A percentile compares a stretch with the other conserved stretches of the same genome.
Conservation (phyloP, 2,888 invertebrate genomes). For the Mimachlamys varia region DNA sequence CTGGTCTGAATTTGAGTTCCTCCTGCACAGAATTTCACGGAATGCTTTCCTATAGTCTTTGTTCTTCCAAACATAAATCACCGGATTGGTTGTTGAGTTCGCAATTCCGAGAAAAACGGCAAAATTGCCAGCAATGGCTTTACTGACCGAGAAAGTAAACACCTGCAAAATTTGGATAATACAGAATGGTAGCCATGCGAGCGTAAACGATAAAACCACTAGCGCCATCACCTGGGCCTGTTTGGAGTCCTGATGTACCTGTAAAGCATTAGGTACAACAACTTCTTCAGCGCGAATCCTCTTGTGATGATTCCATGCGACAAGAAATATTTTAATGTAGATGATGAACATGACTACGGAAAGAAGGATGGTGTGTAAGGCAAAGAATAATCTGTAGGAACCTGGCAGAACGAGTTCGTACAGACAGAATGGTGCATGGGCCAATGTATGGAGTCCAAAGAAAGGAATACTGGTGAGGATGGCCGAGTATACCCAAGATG, state of each 20-base stretch:
- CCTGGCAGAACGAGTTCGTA: conserved; percentile 61
- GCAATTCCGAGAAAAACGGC: conserved; percentile 61
- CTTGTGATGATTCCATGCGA: conserved; percentile 54
- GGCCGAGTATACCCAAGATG: conserved; percentile 58
- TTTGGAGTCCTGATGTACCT: conserved; percentile 43
- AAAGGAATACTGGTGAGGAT: conserved; percentile 52
- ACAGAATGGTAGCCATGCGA: conserved; percentile 64
- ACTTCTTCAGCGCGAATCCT: conserved; percentile 45
- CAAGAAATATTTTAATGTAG: conserved; percentile 54
- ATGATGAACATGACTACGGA: conserved; percentile 56
- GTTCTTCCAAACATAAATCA: conserved; percentile 67
- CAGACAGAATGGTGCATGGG: conserved; percentile 55
- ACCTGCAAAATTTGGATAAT: conserved; percentile 55
- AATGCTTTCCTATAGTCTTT: conserved; percentile 59
- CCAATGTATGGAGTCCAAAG: conserved; percentile 57
- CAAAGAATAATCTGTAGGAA: conserved; percentile 50
- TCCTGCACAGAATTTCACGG: conserved; percentile 53
- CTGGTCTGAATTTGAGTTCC: background rate
- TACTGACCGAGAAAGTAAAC: conserved; percentile 40
- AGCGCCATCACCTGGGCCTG: conserved; percentile 54
- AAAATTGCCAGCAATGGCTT: conserved; percentile 53
- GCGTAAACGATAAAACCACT: conserved; percentile 58
- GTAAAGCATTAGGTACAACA: background rate
- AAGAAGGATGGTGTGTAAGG: conserved; percentile 52
- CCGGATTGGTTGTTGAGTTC: conserved; percentile 63